Percentiles rank a stretch among this genome's conserved stretches.
Conservation (phyloP, 2,888 invertebrate species). For the Malacosoma neustria region DNA sequence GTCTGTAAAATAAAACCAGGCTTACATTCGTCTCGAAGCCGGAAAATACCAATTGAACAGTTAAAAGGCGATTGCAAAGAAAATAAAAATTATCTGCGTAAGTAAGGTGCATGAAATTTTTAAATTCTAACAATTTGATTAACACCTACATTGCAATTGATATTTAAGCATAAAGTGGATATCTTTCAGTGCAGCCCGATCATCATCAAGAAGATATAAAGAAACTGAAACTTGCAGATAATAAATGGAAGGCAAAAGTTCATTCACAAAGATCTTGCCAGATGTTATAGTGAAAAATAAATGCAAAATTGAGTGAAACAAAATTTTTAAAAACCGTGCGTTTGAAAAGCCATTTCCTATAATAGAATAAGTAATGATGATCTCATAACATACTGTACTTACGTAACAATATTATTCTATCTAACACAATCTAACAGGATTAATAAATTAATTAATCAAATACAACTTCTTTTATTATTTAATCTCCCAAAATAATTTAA, state of each 20-base stretch:
- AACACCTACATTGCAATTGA: slow-evolving; percentile 25
- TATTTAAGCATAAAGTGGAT: slow-evolving; percentile 34
- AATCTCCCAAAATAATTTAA: slow-evolving; percentile 34
- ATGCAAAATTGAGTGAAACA: slow-evolving; percentile 14
- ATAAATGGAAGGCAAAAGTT: slow-evolving; percentile 45
- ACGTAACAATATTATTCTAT: slow-evolving; percentile 4
- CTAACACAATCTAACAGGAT: slow-evolving; percentile 1
- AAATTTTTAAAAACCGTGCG: slow-evolving; percentile 17
- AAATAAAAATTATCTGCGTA: slow-evolving; percentile 58
- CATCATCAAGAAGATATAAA: slow-evolving; percentile 43
- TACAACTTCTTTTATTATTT: slow-evolving; percentile 7
- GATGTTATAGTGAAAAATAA: slow-evolving; percentile 37
- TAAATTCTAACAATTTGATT: slow-evolving; percentile 39
- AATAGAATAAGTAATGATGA: slow-evolving; percentile 47
- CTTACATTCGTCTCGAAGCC: slow-evolving; percentile 34
- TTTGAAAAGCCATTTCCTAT: slow-evolving; percentile 12
- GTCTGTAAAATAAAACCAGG: slow-evolving; percentile 50
- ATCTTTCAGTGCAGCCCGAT: slow-evolving; percentile 64
- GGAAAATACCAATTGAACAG: slow-evolving; percentile 32
- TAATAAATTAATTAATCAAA: slow-evolving; percentile 2
- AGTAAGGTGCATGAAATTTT: slow-evolving; percentile 62
- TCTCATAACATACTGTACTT: slow-evolving; percentile 40
- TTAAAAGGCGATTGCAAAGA: slow-evolving; percentile 37
- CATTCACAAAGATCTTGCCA: slow-evolving; percentile 57
- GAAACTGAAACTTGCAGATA: slow-evolving; percentile 36